These are phyloP conservation scores for Eclectus roratus DNA, from an alignment of 2,113 vertebrate genomes.

Conservation along the genomic window DNA sequence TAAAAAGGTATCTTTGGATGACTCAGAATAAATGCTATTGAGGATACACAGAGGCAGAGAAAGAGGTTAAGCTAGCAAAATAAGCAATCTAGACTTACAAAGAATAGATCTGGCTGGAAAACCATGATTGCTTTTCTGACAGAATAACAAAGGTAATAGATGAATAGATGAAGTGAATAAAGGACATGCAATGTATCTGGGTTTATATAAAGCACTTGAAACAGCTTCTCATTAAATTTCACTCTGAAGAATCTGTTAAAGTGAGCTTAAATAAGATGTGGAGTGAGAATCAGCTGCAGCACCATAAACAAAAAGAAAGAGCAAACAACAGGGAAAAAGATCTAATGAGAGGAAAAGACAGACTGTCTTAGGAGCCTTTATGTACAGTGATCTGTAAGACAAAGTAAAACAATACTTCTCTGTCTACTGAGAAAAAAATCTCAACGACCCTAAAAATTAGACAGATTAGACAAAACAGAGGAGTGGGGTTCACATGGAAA, in stretches of 20 bases:
- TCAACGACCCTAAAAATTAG: not conserved
- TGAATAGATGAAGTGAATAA: not conserved
- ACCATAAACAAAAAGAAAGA: not conserved
- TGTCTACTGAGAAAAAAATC: not conserved
- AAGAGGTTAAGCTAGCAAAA: slow-evolving; percentile 1
- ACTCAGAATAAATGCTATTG: not conserved
- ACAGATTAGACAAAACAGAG: not conserved
- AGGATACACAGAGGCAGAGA: not conserved
- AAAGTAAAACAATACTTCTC: not conserved
- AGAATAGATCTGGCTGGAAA: not conserved
- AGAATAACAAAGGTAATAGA: not conserved
- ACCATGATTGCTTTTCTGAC: not conserved
- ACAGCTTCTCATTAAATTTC: not conserved
- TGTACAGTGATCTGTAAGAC: not conserved
- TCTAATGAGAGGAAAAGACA: not conserved
- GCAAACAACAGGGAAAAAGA: not conserved
- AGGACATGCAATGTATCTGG: not conserved
- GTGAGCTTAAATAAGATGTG: not conserved
- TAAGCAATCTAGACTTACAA: not conserved
- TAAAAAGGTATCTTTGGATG: not conserved
- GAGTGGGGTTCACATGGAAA: not conserved
- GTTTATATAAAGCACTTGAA: slow-evolving; percentile 10
- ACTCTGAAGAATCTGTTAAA: not conserved
- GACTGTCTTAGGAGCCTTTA: not conserved
- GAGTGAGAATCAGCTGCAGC: not conserved